Base-by-base conservation (phyloP, 1,140 invertebrate genomes). In the Bombus soroeensis region DNA sequence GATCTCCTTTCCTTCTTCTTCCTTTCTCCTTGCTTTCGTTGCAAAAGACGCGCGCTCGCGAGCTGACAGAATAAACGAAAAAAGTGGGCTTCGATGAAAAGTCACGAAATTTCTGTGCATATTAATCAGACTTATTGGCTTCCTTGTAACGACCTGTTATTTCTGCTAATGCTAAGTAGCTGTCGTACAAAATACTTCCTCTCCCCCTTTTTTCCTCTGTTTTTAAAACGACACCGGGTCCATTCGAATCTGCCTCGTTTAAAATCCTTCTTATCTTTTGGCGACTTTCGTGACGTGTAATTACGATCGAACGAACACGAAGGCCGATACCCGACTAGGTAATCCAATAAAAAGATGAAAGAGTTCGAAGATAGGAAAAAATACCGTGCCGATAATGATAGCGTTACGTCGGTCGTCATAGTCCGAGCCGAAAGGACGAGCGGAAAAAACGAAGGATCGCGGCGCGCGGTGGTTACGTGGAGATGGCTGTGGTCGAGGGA, bases 401-500 rank as follows among this genome's bases (percentile, higher is more conserved):
- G 25, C 28, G 6, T 43, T 34, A 22, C 28, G 18, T 74, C 47
- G 28, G 41, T 43, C n/a, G n/a, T 47, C 5, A 10, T 32, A 73
- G n/a, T 53, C 9, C 1, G 70, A 74, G 70, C 47, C 59, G 41
- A 85, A 85, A 41, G n/a, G 43, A 81, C 32, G 62, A 71, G 66
- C 32, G 13, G 57, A 59, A 81, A 74, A 71, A 88, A 83, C 28
- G 82, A 72, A 28, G 6, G 34, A 86, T 53, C 37, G 47, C 74
- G 77, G 84, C 59, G 47, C 85, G 71, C 62, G 32, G 57, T 62
- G 75, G 75, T 80, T 62, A 76, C 43, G 37, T 80, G 77, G 84
- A 64, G 59, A 86, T 87, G 90, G 81, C 83, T 83, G 81, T 75
- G 84, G 68, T 71, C 59, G 66, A 39, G 57, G 71, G 59, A 81